Conservation (phyloP, 2,113 vertebrate genomes). For the Labrus mixtus region DNA sequence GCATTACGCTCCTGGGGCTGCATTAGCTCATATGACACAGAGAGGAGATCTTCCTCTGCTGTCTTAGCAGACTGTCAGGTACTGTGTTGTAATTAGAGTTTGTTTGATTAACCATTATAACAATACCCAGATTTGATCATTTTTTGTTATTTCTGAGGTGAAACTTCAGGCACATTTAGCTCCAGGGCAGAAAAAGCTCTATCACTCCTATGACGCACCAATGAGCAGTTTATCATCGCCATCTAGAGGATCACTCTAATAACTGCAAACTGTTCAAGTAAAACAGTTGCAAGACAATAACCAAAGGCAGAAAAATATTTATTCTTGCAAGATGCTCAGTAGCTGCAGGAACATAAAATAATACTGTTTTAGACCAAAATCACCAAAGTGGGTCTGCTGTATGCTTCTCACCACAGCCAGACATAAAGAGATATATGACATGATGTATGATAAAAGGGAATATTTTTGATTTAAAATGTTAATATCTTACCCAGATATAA, state of each 20-base stretch:
- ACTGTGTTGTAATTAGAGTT: slow-evolving; percentile 32
- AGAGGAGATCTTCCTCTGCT: slow-evolving; percentile 22
- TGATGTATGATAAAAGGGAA: slow-evolving; percentile 70
- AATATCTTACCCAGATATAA: slow-evolving; percentile 59
- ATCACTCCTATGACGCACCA: not conserved
- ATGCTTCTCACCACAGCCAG: slow-evolving; percentile 10
- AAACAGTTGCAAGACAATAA: not conserved
- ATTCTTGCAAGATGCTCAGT: slow-evolving; percentile 4
- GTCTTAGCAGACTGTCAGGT: slow-evolving; percentile 12
- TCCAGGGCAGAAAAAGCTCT: not conserved
- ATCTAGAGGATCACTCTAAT: slow-evolving; percentile 45
- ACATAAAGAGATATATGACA: slow-evolving; percentile 10
- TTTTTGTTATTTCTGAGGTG: slow-evolving; percentile 20
- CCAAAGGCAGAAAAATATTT: not conserved
- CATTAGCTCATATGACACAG: slow-evolving; percentile 28
- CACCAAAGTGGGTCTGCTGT: slow-evolving; percentile 38
- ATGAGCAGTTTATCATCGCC: slow-evolving; percentile 20
- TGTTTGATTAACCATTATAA: slow-evolving; percentile 30
- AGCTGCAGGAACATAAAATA: slow-evolving; percentile 13
- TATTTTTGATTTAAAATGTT: slow-evolving; percentile 61
- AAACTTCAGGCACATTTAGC: slow-evolving; percentile 10
- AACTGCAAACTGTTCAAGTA: slow-evolving; percentile 38
- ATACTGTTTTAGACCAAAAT: slow-evolving; percentile 41
- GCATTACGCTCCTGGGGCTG: slow-evolving; percentile 39
- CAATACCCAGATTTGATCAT: slow-evolving; percentile 25